Conservation (phyloP, 2,113 vertebrate species). For the Orycteropus afer region DNA sequence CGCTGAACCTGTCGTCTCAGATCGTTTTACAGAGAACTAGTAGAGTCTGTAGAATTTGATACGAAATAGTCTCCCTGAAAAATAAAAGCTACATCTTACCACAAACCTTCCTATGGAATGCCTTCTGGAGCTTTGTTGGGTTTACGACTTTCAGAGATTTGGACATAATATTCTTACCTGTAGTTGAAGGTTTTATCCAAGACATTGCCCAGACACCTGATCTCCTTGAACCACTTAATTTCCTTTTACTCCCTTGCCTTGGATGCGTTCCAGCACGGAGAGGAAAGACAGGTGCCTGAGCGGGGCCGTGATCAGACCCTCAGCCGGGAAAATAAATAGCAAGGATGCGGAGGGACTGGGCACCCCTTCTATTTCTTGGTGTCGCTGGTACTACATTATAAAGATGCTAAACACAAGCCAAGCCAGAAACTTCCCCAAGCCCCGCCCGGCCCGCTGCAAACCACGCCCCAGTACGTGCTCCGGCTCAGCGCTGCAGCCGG, state of each 20-base stretch:
- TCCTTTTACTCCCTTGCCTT: constrained; percentile 57
- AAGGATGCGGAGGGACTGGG: neutral
- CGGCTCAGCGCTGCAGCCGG: constrained; percentile 70
- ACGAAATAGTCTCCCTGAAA: neutral
- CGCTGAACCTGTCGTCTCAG: constrained; percentile 40
- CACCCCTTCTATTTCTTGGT: neutral
- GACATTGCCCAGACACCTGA: constrained; percentile 73
- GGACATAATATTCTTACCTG: constrained; percentile 74
- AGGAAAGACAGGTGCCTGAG: constrained; percentile 71
- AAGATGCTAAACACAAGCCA: neutral
- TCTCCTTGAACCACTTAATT: constrained; percentile 68
- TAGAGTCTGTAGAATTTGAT: constrained; percentile 18
- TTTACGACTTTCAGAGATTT: constrained; percentile 40
- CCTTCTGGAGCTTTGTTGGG: constrained; percentile 38
- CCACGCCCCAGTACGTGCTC: constrained; percentile 84
- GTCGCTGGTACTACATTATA: neutral
- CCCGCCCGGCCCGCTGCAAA: neutral
- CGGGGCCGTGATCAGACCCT: neutral
- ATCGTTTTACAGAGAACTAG: constrained; percentile 16
- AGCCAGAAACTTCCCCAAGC: neutral
- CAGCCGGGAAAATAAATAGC: neutral
- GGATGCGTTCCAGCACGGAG: constrained; percentile 39
- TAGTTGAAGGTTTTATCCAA: constrained; percentile 48
- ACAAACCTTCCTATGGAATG: neutral
- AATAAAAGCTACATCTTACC: constrained; percentile 24